Base-by-base conservation (phyloP, 1,140 invertebrate species). In the Drosophila insularis region DNA sequence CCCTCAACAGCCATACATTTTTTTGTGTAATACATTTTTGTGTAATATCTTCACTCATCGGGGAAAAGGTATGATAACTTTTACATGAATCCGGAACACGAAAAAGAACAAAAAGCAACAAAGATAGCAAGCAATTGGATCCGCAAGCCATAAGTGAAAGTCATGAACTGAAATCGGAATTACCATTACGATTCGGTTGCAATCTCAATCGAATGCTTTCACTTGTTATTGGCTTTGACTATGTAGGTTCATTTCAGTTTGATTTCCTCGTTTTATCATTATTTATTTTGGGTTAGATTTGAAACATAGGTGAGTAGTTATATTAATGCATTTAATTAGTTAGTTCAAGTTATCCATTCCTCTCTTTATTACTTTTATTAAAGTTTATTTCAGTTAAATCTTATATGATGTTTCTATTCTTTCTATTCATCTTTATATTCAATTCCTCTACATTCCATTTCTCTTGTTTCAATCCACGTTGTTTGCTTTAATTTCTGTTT, bases 31-130 rank as follows among this genome's bases (percentile, higher is more conserved):
- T 87, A 87, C 76, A 89, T 85, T 87, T 87, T 87, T 89, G 80
- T 89, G 80, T 87, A 89, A 87, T 87, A 87, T 89, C 89, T 87
- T 84, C 84, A 84, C 84, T 77, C 71, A 67, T 63, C 43, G 66
- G 60, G 32, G 37, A 23, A 4, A 8, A 8, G 59, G 81, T 74
- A 69, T 76, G 68, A 71, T 72, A 53, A 17, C 64, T 82, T 60
- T 58, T 62, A 64, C 77, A 60, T 64, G 60, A 13, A 43, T 27
- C 21, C 37, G 60, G 23, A 31, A 27, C 8, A 4, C 21, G 32
- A 35, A 35, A 3, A 37, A n/a, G 4, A 37, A 1, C 11, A 13
- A 13, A 37, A 37, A 37, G 11, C 3, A 37, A 37, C 10, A 37
- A 13, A 13, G 60, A 46, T 19, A 27, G 11, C 35, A 11, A 62